Conservation (phyloP, 2,888 invertebrate species). For the Sphecodes monilicornis region DNA sequence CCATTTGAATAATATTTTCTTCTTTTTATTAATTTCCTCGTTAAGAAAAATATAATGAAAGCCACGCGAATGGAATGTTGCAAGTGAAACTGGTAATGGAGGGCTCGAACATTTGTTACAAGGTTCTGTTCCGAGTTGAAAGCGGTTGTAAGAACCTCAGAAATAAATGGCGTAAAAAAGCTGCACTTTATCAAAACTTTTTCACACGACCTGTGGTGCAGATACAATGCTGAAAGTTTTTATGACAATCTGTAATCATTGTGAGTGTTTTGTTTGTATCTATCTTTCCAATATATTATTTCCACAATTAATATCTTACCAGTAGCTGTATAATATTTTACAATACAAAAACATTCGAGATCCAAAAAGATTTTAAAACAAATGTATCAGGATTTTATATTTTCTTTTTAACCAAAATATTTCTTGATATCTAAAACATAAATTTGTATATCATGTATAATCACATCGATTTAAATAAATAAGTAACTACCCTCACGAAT, state of each 20-base stretch:
- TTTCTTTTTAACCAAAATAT: neutral
- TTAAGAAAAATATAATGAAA: neutral
- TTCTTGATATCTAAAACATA: no score
- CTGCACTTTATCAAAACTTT: conserved; percentile 4
- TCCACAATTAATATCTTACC: neutral
- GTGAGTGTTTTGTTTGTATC: neutral
- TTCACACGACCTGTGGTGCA: neutral
- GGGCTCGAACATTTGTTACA: neutral
- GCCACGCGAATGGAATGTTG: neutral
- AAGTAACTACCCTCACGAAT: no score
- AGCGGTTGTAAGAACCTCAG: neutral
- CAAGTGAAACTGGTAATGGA: neutral
- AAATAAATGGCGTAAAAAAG: neutral
- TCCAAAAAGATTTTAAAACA: neutral
- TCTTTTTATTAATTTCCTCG: neutral
- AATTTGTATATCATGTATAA: no score
- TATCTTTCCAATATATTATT: neutral
- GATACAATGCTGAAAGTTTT: neutral
- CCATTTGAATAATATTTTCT: neutral
- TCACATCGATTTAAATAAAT: no score
- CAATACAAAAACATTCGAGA: neutral
- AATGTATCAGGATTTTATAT: neutral
- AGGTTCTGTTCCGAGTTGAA: neutral
- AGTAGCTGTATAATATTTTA: neutral
- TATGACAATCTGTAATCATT: neutral